Conservation (phyloP, 2,113 vertebrate species). For the Nyctereutes procyonoides region DNA sequence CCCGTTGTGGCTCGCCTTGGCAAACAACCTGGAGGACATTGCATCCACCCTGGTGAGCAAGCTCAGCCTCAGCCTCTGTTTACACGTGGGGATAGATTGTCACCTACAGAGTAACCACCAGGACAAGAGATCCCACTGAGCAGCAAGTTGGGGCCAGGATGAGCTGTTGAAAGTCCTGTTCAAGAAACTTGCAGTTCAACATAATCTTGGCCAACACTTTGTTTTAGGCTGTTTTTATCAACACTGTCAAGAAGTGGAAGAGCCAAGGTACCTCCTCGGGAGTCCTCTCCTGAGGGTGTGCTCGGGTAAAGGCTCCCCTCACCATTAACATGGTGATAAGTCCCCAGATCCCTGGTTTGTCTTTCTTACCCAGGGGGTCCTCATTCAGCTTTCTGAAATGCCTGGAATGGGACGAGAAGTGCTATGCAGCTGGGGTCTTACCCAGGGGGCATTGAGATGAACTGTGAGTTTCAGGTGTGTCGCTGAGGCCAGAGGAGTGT, state of each 20-base stretch:
- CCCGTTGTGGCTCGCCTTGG: slow-evolving; percentile 96
- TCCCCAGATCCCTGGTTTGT: not conserved
- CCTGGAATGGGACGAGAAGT: not conserved
- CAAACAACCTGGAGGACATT: slow-evolving; percentile 95
- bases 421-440: not conserved
- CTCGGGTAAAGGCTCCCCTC: not conserved
- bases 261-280: not conserved
- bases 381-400: not conserved
- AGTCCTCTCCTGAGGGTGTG: not conserved
- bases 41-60: slow-evolving; percentile 96
- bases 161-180: not conserved
- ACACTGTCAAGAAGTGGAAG: not conserved
- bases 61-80: not conserved
- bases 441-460: not conserved
- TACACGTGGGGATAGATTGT: not conserved
- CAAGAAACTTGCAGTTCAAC: not conserved
- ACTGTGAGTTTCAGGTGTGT: not conserved
- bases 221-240: not conserved
- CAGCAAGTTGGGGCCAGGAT: not conserved
- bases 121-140: not conserved
- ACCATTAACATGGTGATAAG: not conserved
- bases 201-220: not conserved
- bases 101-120: no score
- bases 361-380: not conserved
- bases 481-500: not conserved